Evolutionary conservation across 2,797 vertebrate species (phyloP), one percentile per base, ranked within the genome.

Genomic region (Centropyge bicolor): DNA sequence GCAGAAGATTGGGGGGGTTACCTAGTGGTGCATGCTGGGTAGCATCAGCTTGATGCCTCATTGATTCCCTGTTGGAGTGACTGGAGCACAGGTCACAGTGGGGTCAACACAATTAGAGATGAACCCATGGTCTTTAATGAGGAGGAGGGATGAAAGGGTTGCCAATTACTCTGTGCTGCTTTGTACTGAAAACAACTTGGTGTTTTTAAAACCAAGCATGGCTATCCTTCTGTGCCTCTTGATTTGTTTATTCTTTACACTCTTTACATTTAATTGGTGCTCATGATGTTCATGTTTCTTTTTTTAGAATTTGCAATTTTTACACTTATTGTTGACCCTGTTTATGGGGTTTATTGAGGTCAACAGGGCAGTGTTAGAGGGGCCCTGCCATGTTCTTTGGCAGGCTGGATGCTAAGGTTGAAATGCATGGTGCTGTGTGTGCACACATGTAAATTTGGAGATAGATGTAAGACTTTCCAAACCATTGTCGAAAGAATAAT

Each of bases 91-190:
- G 89, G 88, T 91, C 84, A 76, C 3, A 1, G 36, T 70, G 81
- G 77, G 89, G 87, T 89, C 86, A 85, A 63, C 19, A 41, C 70
- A 89, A 92, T 92, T 93, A 94, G 78, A 85, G 85, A 88, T 80
- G 72, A 86, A 79, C 67, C 35, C 59, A 41, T 78, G 65, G 83
- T 81, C 79, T 85, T 88, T 93, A 90, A 87, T 82, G 89, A 89
- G 85, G 56, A 83, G 75, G 76, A 2, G 75, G 59, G 81, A 92
- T 92, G 86, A 91, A 93, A 89, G 78, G 74, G 31, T 66, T 83
- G 74, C 82, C 84, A 91, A 90, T 92, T 90, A 92, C 84, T 76
- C 64, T 70, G 52, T 7, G 48, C 62, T 55, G 73, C 82, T 88
- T 85, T 86, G 78, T 82, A 62, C 75, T 36, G 46, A 80, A 77